Base-by-base conservation (phyloP, 2,888 invertebrate species). In the Scrobipalpa costella region DNA sequence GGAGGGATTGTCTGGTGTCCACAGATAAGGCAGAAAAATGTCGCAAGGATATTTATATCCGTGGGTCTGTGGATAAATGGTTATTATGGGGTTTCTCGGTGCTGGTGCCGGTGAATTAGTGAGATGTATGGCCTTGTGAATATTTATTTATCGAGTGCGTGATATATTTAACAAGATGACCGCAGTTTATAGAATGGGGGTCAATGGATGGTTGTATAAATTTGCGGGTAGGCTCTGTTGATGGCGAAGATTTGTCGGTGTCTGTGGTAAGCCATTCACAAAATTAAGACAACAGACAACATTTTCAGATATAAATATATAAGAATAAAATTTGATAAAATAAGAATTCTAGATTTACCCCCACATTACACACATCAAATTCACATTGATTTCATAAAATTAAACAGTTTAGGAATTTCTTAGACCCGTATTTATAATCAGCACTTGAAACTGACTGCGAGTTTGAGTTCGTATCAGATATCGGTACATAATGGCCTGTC, bases 11-110 rank as follows among this genome's bases (percentile, higher is more conserved):
- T 85, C 90, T 90, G 90, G 83, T 77, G 80, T 80, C 76, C 71
- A 70, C 62, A 89, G 90, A 91, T 91, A 91, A 90, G 85, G 80
- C 79, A 73, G 90, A 90, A 91, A 90, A 91, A 91, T 90, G 90
- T 89, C 89, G 78, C 81, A 70, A 80, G 61, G 86, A 88, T 90
- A 88, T 89, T 87, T 88, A 86, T 86, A 80, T 83, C 74, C 77
- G 71, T 34, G 86, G 85, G 82, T 76, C 71, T 78, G 71, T 75
- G 80, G 79, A 90, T 87, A 86, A 85, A 90, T 89, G 84, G 88
- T 86, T 88, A 86, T 88, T 88, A 88, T 84, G 81, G 89, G 88
- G 87, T 84, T 80, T 83, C 78, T 84, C 76, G 78, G 64, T 33
- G 49, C 36, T 47, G 21, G 61, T 38, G 57, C 84, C 80, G 84